Percentiles rank a stretch among this genome's conserved stretches.
phyloP scores from a whole-genome alignment of 2,888 invertebrate genomes.

The Spilosoma lubricipeda region DNA sequence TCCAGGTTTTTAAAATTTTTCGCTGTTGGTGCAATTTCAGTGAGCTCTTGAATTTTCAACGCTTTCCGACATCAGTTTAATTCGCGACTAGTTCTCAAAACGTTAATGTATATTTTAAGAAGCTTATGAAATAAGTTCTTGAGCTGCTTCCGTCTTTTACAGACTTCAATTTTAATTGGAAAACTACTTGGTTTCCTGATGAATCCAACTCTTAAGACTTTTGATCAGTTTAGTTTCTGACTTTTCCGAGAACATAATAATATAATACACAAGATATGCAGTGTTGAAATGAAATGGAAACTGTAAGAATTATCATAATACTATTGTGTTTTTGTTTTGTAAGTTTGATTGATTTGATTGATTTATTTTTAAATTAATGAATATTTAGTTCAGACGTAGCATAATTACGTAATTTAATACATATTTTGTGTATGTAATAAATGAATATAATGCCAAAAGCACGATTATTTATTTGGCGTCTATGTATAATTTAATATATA shows the following conservation, averaged over 20 bases:
- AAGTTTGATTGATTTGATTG: too few species aligned
- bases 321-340: too few species aligned
- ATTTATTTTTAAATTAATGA: too few species aligned
- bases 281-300: too few species aligned
- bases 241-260: not conserved
- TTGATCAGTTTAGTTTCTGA: not conserved
- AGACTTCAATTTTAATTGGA: conserved; percentile 10
- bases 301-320: too few species aligned
- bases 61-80: conserved; percentile 4
- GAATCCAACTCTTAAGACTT: not conserved
- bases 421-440: too few species aligned
- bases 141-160: not conserved
- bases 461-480: too few species aligned
- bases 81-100: conserved; percentile 1
- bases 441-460: too few species aligned
- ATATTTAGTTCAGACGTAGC: too few species aligned
- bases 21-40: conserved; percentile 10
- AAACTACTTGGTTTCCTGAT: conserved; percentile 5
- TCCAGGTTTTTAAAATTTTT: conserved; percentile 1
- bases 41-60: not conserved
- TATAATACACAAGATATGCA: too few species aligned
- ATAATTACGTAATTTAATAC: too few species aligned
- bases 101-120: conserved; percentile 13
- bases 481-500: too few species aligned
- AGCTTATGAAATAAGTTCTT: conserved; percentile 6